Evolutionary conservation across 30 jellyfish, hydroid and myxozoan species (phyloP).

Genomic region (Pelagia noctiluca): DNA sequence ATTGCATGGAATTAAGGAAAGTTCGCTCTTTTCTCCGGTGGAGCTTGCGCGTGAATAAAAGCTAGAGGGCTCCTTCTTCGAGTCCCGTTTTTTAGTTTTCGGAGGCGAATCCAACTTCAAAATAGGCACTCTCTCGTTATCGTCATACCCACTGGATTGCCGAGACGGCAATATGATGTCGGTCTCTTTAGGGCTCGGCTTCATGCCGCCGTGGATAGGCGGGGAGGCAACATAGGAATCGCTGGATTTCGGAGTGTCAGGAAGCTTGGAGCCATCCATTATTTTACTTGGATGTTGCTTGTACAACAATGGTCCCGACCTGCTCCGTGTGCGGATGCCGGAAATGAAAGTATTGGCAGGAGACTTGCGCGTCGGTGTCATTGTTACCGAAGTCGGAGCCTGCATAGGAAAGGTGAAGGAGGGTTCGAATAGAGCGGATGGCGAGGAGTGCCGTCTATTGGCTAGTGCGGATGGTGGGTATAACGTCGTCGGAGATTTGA

Average conservation of each 20-base stretch:
- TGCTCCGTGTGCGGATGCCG: slow-evolving; percentile 22
- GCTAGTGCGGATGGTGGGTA: slow-evolving; percentile 70
- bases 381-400: slow-evolving; percentile 22
- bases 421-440: slow-evolving; percentile 68
- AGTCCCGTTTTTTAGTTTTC: slow-evolving; percentile 67
- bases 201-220: background rate
- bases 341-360: background rate
- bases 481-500: slow-evolving; percentile 69
- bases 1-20: slow-evolving; percentile 30
- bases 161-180: too few relatives aligned
- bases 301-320: slow-evolving; percentile 14
- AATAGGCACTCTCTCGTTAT: slow-evolving; percentile 57
- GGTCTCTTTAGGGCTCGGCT: background rate
- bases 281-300: background rate
- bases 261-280: background rate
- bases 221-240: background rate
- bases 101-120: slow-evolving; percentile 73
- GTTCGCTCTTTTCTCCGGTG: slow-evolving; percentile 14
- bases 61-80: slow-evolving; percentile 44
- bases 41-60: background rate
- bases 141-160: background rate
- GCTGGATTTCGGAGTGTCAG: slow-evolving; percentile 7
- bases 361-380: slow-evolving; percentile 15
- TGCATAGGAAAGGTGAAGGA: slow-evolving; percentile 50
- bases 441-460: slow-evolving; percentile 78